Base-by-base conservation (phyloP, 2,113 vertebrate species). In the Chloroceryle aenea region DNA sequence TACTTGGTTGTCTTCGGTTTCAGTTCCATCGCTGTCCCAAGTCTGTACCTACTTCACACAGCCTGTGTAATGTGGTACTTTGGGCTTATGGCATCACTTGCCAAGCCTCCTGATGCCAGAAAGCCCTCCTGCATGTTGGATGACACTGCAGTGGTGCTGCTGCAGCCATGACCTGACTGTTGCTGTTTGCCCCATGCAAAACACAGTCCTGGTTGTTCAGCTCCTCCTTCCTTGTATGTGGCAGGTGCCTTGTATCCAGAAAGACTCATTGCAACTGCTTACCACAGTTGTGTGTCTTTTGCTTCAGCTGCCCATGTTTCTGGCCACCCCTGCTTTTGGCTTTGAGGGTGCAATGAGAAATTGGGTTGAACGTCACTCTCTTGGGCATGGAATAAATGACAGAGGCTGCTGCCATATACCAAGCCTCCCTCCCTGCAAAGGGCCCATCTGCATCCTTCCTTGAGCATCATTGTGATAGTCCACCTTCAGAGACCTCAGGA, bases 61-160 rank as follows among this genome's bases (percentile, higher is more conserved):
- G 22, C 15, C 34, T 48, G 34, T 42, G 22, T n/a, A 48, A 77
- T 11, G 26, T 14, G 26, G 63, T 38, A 27, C 61, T 82, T 88
- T 9, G 55, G 55, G 43, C 34, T 90, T 61, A n/a, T 17, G 42
- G 71, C 40, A 53, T 63, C 43, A 18, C 42, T 59, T 63, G n/a
- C 38, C 53, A 68, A 91, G 34, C 20, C n/a, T 72, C 11, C 47
- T 32, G 42, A 48, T 21, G 32, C 66, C 87, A 89, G 56, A 25
- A 75, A 58, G 26, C n/a, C 50, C 66, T 26, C 7, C 29, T 43
- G 23, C 43, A 8, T 3, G 2, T 32, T 25, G n/a, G 21, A 63
- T 42, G 17, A 13, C 0, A 2, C 52, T 59, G 19, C 1, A 1
- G 7, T 52, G 36, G 34, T 53, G 58, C 92, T 1, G 3, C n/a